A percentile compares a stretch with the other conserved stretches of the same genome.
Conservation (phyloP, 1,140 invertebrate species). For the Neodiprion pinetum region DNA sequence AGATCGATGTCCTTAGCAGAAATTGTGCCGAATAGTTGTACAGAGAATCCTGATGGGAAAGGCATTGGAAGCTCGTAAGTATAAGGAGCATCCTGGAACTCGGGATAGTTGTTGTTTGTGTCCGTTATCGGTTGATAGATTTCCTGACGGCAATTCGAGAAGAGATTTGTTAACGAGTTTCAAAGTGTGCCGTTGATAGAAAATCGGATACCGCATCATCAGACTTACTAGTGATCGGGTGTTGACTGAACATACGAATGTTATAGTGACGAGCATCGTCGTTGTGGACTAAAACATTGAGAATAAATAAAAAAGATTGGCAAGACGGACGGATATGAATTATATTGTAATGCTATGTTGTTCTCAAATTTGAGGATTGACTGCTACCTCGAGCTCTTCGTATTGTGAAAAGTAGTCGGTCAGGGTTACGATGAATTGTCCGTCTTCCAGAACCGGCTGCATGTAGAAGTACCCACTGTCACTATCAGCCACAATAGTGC, state of each 20-base stretch:
- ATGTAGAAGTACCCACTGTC: neutral
- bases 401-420: neutral
- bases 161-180: too few relatives aligned
- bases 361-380: neutral
- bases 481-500: neutral
- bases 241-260: neutral
- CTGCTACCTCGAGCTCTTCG: neutral
- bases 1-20: conserved; percentile 33
- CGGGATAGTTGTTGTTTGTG: conserved; percentile 35
- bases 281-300: neutral
- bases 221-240: neutral
- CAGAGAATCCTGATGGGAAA: conserved; percentile 27
- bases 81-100: conserved; percentile 32
- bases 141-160: conserved; percentile 17
- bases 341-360: too few relatives aligned
- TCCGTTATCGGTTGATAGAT: conserved; percentile 26
- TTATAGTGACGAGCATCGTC: neutral
- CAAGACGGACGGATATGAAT: too few relatives aligned
- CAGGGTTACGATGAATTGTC: neutral
- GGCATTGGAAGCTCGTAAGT: conserved; percentile 35
- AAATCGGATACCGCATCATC: neutral
- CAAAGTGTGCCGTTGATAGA: too few relatives aligned
- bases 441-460: neutral
- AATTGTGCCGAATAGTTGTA: conserved; percentile 27
- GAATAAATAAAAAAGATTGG: neutral